Conservation (phyloP, 1,140 invertebrate genomes). For the Drosophila ananassae region DNA sequence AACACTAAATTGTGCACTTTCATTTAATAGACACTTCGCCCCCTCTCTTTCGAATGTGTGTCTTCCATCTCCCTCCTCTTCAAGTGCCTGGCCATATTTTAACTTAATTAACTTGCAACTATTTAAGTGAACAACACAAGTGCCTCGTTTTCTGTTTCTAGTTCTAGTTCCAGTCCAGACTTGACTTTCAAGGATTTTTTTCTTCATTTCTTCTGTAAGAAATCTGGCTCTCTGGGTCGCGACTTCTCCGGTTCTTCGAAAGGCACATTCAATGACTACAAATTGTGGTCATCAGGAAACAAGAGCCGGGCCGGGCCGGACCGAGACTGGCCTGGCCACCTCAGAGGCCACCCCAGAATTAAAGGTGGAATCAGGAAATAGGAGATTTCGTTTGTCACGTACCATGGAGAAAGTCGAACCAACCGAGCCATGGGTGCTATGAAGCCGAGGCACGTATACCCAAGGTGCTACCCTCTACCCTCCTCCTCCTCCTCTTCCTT, state of each 20-base stretch:
- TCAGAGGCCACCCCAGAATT: conserved; percentile 13
- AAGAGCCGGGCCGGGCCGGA: background rate
- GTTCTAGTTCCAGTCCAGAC: background rate
- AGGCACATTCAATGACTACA: conserved; percentile 70
- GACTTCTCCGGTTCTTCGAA: conserved; percentile 4
- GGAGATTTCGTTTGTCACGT: conserved; percentile 48
- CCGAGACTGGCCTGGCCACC: background rate
- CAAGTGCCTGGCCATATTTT: conserved; percentile 57
- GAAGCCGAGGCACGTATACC: conserved; percentile 44
- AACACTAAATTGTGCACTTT: conserved; percentile 54
- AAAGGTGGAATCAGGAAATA: conserved; percentile 53
- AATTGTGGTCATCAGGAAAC: conserved; percentile 63
- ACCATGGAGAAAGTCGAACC: background rate
- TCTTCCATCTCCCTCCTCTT: background rate
- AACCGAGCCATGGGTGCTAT: background rate
- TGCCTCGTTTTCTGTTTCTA: conserved; percentile 51
- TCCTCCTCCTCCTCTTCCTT: background rate
- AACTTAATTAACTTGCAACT: conserved; percentile 76
- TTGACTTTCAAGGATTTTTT: conserved; percentile 27
- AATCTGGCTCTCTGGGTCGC: conserved; percentile 40
- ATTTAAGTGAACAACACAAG: conserved; percentile 72
- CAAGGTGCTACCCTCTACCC: background rate
- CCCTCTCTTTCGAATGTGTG: background rate
- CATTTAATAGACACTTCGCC: conserved; percentile 48
- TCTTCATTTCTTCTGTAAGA: conserved; percentile 35